Percentiles rank a stretch among this genome's conserved stretches.
phyloP scores from a whole-genome alignment of 1,140 invertebrate genomes.

The Zaprionus ornatus region DNA sequence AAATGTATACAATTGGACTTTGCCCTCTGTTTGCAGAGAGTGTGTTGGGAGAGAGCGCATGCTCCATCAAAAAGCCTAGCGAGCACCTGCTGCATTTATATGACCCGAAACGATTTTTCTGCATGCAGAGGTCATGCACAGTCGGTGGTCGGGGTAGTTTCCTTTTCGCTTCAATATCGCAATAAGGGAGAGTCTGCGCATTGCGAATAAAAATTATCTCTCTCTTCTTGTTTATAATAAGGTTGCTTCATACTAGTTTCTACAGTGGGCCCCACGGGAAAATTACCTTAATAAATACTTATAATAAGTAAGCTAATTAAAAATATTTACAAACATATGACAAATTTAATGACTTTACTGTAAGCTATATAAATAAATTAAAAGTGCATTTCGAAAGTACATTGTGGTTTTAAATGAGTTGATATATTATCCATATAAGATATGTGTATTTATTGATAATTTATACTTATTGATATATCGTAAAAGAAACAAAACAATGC shows the following conservation, averaged over 20 bases:
- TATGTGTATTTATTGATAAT: neutral
- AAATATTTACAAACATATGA: neutral
- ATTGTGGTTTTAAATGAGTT: neutral
- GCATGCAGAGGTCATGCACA: conserved; percentile 27
- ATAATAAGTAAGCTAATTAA: neutral
- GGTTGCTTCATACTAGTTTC: conserved; percentile 16
- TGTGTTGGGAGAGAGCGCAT: conserved; percentile 26
- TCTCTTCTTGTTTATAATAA: conserved; percentile 40
- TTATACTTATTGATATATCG: neutral
- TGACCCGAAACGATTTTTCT: conserved; percentile 25
- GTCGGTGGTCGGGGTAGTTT: neutral
- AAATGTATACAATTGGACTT: conserved; percentile 27
- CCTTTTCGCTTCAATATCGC: neutral
- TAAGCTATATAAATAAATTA: neutral
- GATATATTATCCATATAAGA: neutral
- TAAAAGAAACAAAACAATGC: neutral
- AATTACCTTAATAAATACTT: neutral
- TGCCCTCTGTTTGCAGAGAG: conserved; percentile 12
- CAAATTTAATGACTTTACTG: neutral
- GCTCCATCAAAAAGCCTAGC: conserved; percentile 5
- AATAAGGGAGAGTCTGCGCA: conserved; percentile 32
- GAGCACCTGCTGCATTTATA: conserved; percentile 33
- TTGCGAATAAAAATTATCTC: conserved; percentile 11
- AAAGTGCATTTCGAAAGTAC: neutral
- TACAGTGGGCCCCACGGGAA: conserved; percentile 25